Evolutionary conservation across 2,113 vertebrate genomes (phyloP).

Genomic region (Bujurquina vittata): DNA sequence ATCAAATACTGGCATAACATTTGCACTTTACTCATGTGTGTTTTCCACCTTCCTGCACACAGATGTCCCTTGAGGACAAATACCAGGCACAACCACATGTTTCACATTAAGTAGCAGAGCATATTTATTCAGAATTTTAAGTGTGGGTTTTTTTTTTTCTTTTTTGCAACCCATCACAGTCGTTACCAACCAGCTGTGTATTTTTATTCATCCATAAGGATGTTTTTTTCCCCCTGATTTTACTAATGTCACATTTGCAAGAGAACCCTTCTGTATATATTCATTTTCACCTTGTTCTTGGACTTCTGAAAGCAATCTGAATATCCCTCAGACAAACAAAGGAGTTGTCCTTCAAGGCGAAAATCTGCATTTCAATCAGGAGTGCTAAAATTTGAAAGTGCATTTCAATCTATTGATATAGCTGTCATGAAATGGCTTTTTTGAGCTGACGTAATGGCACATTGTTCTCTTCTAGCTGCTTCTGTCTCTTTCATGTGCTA

Average conservation of each 20-base stretch:
- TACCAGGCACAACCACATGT: not conserved
- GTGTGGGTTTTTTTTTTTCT: not conserved
- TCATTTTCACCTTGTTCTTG: constrained; percentile 17
- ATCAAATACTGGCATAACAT: not conserved
- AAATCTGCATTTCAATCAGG: constrained; percentile 53
- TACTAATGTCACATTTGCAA: constrained; percentile 26
- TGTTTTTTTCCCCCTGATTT: constrained; percentile 10
- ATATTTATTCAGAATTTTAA: constrained; percentile 8
- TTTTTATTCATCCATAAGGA: not conserved
- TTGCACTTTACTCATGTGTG: constrained; percentile 2
- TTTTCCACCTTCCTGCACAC: not conserved
- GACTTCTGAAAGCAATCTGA: constrained; percentile 36
- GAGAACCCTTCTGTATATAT: constrained; percentile 9
- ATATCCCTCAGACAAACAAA: constrained; percentile 25
- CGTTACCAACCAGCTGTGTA: not conserved
- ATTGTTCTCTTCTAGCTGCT: constrained; percentile 34
- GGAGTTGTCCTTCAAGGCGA: constrained; percentile 32
- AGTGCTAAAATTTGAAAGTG: constrained; percentile 47
- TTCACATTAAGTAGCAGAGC: not conserved
- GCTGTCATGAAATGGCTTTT: constrained; percentile 32
- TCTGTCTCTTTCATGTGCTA: not conserved
- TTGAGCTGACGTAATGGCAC: constrained; percentile 10
- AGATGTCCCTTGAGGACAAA: constrained; percentile 15
- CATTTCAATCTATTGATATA: constrained; percentile 45
- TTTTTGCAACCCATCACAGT: not conserved